These are phyloP conservation scores for Caenorhabditis drosophilae DNA, from an alignment of 2,888 invertebrate genomes.

Conservation along the genomic window DNA sequence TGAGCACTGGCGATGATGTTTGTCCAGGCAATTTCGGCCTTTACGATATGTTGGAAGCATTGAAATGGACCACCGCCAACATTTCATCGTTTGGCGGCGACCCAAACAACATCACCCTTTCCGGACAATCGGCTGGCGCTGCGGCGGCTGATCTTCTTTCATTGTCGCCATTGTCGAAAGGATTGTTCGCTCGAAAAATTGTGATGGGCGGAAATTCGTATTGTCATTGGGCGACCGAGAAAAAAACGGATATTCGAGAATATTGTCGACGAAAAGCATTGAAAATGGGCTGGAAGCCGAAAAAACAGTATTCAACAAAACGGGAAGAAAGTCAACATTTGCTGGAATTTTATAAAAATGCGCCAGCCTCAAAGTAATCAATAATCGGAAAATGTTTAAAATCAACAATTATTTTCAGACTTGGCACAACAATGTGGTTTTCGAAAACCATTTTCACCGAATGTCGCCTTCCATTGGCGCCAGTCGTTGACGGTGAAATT, in stretches of 20 bases:
- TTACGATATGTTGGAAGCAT: conserved; percentile 48
- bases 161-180: conserved; percentile 56
- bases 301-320: conserved; percentile 35
- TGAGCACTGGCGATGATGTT: conserved; percentile 58
- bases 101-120: conserved; percentile 55
- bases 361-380: conserved; percentile 57
- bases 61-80: conserved; percentile 58
- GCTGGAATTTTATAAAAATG: conserved; percentile 50
- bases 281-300: conserved; percentile 57
- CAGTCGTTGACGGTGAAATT: conserved; percentile 65
- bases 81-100: conserved; percentile 61
- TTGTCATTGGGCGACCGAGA: conserved; percentile 59
- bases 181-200: conserved; percentile 60
- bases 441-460: conserved; percentile 53
- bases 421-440: conserved; percentile 56
- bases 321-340: conserved; percentile 55
- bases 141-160: conserved; percentile 60
- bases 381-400: not conserved
- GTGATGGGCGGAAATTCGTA: conserved; percentile 61
- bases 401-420: conserved; percentile 31
- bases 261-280: conserved; percentile 58
- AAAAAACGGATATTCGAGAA: conserved; percentile 42
- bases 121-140: conserved; percentile 63
- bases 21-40: conserved; percentile 50
- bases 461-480: conserved; percentile 55